Evolutionary conservation across 2,113 vertebrate species (phyloP).

Genomic region (Monopterus albus): DNA sequence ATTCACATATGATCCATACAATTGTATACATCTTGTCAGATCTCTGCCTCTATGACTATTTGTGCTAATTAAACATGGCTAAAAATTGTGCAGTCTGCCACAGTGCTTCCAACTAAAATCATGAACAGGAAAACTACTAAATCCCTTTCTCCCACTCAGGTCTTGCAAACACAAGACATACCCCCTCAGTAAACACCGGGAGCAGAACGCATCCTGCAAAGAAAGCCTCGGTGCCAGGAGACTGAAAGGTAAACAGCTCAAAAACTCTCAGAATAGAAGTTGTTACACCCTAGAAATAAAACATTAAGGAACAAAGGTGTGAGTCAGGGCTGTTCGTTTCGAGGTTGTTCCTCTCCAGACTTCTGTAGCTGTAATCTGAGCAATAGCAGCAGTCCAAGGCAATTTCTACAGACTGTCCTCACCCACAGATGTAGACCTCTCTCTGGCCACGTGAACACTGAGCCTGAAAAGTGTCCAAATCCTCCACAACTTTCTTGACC

Average conservation of each 20-base stretch:
- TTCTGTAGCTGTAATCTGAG: constrained; percentile 28
- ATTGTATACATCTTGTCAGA: constrained; percentile 20
- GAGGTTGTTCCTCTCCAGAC: constrained; percentile 8
- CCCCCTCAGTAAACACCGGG: constrained; percentile 47
- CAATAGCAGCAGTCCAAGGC: constrained; percentile 4
- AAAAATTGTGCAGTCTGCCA: constrained; percentile 37
- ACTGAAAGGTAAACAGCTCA: constrained; percentile 41
- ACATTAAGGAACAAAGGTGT: not conserved
- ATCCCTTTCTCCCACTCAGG: constrained; percentile 32
- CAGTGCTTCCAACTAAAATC: constrained; percentile 39
- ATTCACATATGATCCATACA: not conserved
- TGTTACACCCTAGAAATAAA: constrained; percentile 27
- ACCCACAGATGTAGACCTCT: constrained; percentile 12
- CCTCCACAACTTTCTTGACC: not conserved
- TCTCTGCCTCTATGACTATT: constrained; percentile 8
- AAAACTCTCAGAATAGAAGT: constrained; percentile 31
- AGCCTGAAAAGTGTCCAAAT: not conserved
- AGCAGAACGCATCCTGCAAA: constrained; percentile 35
- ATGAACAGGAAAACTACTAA: constrained; percentile 32
- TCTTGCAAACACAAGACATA: constrained; percentile 41
- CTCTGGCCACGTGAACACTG: not conserved
- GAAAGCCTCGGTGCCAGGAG: constrained; percentile 25
- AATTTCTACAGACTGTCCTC: not conserved
- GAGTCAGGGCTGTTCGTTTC: constrained; percentile 1
- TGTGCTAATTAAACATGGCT: constrained; percentile 23